Evolutionary conservation across 2,113 vertebrate species (phyloP).

Genomic region (Actenoides hombroni): DNA sequence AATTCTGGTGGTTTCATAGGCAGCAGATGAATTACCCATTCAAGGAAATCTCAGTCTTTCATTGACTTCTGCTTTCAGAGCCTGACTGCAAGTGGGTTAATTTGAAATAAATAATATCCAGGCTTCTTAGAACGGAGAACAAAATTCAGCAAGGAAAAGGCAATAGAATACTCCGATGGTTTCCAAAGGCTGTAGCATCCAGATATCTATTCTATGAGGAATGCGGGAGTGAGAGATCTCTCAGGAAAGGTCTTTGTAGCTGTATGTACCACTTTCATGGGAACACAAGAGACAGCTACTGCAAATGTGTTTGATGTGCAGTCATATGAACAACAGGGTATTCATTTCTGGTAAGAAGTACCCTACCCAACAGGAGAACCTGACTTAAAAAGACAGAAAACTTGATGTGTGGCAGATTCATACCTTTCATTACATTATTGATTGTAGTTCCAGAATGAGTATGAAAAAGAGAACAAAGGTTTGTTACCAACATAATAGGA

Average conservation of each 20-base stretch:
- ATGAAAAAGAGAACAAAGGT: constrained; percentile 21
- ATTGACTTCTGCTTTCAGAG: not conserved
- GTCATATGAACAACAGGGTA: not conserved
- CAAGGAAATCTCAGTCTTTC: not conserved
- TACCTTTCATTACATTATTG: not conserved
- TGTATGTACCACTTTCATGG: not conserved
- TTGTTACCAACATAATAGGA: not conserved
- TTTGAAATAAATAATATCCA: not conserved
- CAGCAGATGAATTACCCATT: not conserved
- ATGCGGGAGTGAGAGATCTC: not conserved
- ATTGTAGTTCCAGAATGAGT: not conserved
- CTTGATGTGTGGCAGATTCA: not conserved
- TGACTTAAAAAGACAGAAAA: not conserved
- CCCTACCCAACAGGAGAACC: not conserved
- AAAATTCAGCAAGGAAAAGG: not conserved
- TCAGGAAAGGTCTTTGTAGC: not conserved
- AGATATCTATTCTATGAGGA: not conserved
- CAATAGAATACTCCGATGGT: not conserved
- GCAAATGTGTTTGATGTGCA: not conserved
- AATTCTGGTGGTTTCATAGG: not conserved
- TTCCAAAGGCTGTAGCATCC: not conserved
- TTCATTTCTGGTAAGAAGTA: not conserved
- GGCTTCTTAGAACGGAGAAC: not conserved
- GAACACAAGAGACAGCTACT: not conserved
- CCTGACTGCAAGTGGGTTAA: not conserved